Evolutionary conservation across 2,888 invertebrate genomes (phyloP), one percentile per base, ranked within the genome.

Genomic region (Mesochorus sp.): DNA sequence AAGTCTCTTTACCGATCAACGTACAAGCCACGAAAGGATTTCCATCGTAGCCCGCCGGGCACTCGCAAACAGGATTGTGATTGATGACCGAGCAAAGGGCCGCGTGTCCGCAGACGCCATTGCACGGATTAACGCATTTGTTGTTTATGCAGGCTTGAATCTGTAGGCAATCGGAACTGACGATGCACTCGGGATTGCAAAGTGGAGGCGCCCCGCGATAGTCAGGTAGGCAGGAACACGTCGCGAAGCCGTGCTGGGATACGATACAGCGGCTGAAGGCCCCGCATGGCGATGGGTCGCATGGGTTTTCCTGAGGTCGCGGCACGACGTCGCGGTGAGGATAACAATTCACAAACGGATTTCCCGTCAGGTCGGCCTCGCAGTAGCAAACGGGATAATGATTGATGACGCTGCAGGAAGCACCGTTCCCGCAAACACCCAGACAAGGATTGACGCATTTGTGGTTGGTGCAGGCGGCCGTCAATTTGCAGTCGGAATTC

Each of bases 31-130:
- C 92, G 86, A 96, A 97, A 51, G 97, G 97, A 94, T 97, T 96
- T 8, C 97, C 97, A 74, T 94, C 93, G 88, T 94, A 94, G 34
- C 94, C 95, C 17, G 92, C 91, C 31, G 95, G 94, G 89, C 97
- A 97, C 81, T 94, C 95, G 87, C 97, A 97, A 82, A 97, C 94
- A 1, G 97, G 97, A 89, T 96, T 96, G 88, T 97, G 97, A 88
- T 96, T 96, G 24, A 96, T 93, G 0, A 96, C 96, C 57, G 94
- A 93, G 88, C 97, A 97, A 42, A 94, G 91, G 0, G 97, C 96
- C 73, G 94, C 94, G 1, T 94, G 91, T 14, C 97, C 97, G 89
- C 97, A 97, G 75, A 95, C 95, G 51, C 96, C 96, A 17, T 94
- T 94, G 85, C 97, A 97, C n/a, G 97, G 96, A 91, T 97, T 95